Percentiles rank a stretch among this genome's conserved stretches.
phyloP scores from a whole-genome alignment of 2,797 vertebrate genomes.

The Brotula barbata region DNA sequence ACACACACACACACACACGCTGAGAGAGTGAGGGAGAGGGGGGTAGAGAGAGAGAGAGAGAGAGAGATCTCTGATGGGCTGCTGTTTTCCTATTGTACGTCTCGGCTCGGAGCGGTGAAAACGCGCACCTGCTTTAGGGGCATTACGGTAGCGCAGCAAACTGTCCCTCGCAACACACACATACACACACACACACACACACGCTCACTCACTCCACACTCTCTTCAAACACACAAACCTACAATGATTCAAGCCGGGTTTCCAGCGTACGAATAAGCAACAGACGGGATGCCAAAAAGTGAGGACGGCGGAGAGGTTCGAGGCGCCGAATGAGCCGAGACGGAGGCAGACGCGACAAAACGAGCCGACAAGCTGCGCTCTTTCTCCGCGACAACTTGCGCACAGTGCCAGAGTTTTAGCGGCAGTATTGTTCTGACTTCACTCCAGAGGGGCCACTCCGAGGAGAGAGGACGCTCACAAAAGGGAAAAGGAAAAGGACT shows the following conservation, averaged over 20 bases:
- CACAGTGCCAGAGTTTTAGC: conserved; percentile 80
- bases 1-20: conserved; percentile 40
- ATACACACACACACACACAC: conserved; percentile 66
- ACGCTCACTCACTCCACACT: conserved; percentile 51
- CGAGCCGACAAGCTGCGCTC: conserved; percentile 72
- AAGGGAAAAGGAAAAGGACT: conserved; percentile 75
- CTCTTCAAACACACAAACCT: conserved; percentile 37
- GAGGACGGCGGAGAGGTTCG: conserved; percentile 70
- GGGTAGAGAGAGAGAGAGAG: conserved; percentile 29
- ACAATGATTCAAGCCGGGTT: conserved; percentile 82
- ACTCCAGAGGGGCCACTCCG: conserved; percentile 80
- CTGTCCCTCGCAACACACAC: conserved; percentile 72
- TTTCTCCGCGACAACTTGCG: conserved; percentile 79
- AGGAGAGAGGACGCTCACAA: conserved; percentile 76
- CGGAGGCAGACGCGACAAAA: conserved; percentile 53
- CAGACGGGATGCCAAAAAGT: conserved; percentile 82
- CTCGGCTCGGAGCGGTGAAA: conserved; percentile 63
- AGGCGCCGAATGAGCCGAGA: conserved; percentile 61
- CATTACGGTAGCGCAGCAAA: conserved; percentile 83
- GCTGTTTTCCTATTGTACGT: conserved; percentile 72
- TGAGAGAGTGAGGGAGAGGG: not conserved
- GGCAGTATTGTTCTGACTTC: conserved; percentile 82
- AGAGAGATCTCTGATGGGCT: conserved; percentile 50
- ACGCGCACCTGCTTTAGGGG: conserved; percentile 82
- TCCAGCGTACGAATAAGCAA: conserved; percentile 74